A percentile compares a stretch with the other conserved stretches of the same genome.
phyloP scores from a whole-genome alignment of 2,888 invertebrate species.

The Athalia circularis region DNA sequence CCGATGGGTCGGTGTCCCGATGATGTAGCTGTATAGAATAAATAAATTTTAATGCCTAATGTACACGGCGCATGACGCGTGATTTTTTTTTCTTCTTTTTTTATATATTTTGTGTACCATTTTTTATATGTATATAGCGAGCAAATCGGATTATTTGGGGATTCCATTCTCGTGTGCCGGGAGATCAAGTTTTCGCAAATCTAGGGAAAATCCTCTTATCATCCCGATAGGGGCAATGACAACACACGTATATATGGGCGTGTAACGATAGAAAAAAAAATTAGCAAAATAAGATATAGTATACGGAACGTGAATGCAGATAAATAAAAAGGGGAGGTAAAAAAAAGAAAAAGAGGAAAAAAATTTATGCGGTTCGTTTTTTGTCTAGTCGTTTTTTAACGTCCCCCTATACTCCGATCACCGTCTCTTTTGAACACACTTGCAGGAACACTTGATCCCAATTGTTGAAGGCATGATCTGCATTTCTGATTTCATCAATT shows the following conservation, averaged over 20 bases:
- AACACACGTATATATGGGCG: background rate
- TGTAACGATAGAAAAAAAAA: background rate
- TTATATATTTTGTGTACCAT: background rate
- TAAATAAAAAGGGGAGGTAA: background rate
- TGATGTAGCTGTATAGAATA: too few species aligned
- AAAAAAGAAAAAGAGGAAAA: slow-evolving; percentile 8
- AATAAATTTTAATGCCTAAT: too few species aligned
- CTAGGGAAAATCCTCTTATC: slow-evolving; percentile 40
- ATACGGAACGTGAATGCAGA: background rate
- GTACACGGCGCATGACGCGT: too few species aligned
- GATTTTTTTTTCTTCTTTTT: background rate
- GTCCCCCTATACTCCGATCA: slow-evolving; percentile 3
- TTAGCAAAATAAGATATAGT: background rate
- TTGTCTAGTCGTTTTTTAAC: slow-evolving; percentile 20
- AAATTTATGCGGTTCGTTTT: background rate
- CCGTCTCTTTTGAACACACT: slow-evolving; percentile 21
- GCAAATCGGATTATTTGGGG: slow-evolving; percentile 32
- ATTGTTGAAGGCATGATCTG: slow-evolving; percentile 61
- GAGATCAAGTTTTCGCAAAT: slow-evolving; percentile 37
- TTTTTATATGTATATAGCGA: background rate
- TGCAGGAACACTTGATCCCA: slow-evolving; percentile 55
- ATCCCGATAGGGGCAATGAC: slow-evolving; percentile 6
- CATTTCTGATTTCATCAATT: slow-evolving; percentile 67
- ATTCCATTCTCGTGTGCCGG: background rate
- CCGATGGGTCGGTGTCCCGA: too few species aligned